Percentiles rank a stretch among this genome's conserved stretches.
Conservation (phyloP, 2,888 invertebrate genomes). For the Phyllotreta cruciferae region DNA sequence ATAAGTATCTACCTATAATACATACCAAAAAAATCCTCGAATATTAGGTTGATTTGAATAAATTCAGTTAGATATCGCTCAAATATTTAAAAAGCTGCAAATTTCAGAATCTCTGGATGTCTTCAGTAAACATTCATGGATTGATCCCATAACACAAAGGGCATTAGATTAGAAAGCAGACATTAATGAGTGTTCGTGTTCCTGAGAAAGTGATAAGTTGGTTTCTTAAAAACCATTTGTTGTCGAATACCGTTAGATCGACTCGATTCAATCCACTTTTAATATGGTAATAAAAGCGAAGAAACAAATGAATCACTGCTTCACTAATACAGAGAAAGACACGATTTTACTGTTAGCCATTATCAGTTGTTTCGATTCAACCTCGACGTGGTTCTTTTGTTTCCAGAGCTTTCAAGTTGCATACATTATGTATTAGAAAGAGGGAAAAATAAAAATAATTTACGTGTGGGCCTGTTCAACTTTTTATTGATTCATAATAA, state of each 20-base stretch:
- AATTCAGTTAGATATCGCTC: too few relatives aligned
- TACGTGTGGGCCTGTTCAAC: not conserved
- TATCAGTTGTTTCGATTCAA: slow-evolving; percentile 11
- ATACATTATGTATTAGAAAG: slow-evolving; percentile 2
- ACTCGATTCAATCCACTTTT: slow-evolving; percentile 17
- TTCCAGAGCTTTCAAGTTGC: slow-evolving; percentile 3
- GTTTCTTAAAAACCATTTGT: slow-evolving; percentile 14
- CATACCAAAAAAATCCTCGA: too few relatives aligned
- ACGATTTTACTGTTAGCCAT: slow-evolving; percentile 14
- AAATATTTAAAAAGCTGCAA: too few relatives aligned
- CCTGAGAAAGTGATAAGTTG: slow-evolving; percentile 16
- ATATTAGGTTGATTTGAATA: too few relatives aligned
- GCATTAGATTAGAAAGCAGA: slow-evolving; percentile 11
- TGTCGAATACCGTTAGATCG: slow-evolving; percentile 11
- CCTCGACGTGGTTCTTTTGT: slow-evolving; percentile 11
- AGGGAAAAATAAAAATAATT: not conserved
- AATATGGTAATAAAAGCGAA: slow-evolving; percentile 14
- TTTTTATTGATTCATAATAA: not conserved
- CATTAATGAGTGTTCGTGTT: slow-evolving; percentile 8
- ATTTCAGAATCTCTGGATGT: too few relatives aligned
- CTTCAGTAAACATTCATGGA: too few relatives aligned
- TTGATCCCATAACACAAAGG: not conserved
- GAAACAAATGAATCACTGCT: slow-evolving; percentile 16
- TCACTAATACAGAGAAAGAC: slow-evolving; percentile 3
- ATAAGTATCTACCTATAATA: too few relatives aligned